Evolutionary conservation across 2,797 vertebrate genomes (phyloP).

Genomic region (Eulemur rubriventer): DNA sequence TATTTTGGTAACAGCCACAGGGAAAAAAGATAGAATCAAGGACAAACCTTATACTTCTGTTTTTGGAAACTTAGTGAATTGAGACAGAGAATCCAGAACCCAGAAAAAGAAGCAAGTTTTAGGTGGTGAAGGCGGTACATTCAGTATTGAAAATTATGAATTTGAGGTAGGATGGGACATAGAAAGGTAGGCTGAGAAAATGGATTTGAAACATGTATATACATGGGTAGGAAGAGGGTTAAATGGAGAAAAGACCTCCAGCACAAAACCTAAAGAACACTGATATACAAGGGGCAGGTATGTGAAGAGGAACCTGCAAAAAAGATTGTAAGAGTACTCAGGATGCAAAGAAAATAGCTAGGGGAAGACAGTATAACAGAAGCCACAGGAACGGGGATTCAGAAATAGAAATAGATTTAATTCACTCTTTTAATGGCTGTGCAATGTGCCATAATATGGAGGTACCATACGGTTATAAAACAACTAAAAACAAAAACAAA

Average conservation of each 20-base stretch:
- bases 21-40: not conserved
- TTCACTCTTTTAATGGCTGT: not conserved
- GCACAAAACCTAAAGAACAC: not conserved
- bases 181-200: not conserved
- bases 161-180: not conserved
- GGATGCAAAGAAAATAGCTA: not conserved
- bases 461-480: not conserved
- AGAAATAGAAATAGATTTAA: not conserved
- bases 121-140: not conserved
- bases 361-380: not conserved
- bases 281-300: not conserved
- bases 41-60: not conserved
- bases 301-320: not conserved
- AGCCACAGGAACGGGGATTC: not conserved
- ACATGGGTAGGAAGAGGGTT: too few relatives aligned
- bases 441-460: not conserved
- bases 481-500: not conserved
- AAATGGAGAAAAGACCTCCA: not conserved
- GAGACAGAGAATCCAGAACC: not conserved
- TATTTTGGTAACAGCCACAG: not conserved
- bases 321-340: not conserved
- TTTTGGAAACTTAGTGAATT: not conserved
- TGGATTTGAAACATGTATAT: not conserved
- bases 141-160: not conserved
- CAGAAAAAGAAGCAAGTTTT: not conserved